Conservation (phyloP, 1,140 invertebrate genomes). For the Apis florea region DNA sequence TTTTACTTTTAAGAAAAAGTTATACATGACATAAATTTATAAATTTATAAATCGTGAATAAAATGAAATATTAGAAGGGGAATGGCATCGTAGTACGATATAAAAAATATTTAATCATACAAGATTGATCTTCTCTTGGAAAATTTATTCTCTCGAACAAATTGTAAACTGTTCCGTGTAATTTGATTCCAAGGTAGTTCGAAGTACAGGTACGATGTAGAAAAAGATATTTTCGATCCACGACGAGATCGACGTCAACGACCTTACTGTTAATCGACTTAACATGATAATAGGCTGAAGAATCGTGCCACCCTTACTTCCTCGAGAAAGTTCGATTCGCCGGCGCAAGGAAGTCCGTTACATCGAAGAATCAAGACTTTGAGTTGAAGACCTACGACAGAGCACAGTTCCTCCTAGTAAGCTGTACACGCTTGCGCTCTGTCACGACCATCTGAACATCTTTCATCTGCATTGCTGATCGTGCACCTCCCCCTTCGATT, state of each 20-base stretch:
- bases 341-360: constrained; percentile 54
- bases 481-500: neutral
- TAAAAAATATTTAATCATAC: no score
- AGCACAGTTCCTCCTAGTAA: constrained; percentile 30
- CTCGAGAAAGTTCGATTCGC: constrained; percentile 47
- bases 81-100: no score
- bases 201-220: no score
- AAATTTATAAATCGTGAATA: no score
- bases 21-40: no score
- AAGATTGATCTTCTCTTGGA: no score
- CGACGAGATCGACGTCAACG: constrained; percentile 47
- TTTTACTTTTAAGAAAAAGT: no score
- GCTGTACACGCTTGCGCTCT: constrained; percentile 1
- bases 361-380: constrained; percentile 34
- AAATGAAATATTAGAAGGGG: no score
- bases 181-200: no score
- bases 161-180: no score
- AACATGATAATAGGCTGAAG: constrained; percentile 44
- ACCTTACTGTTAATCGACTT: constrained; percentile 43
- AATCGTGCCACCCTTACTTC: constrained; percentile 48
- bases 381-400: constrained; percentile 49
- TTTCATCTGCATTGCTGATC: neutral
- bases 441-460: neutral
- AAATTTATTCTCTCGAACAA: no score
- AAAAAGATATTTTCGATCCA: constrained; percentile 4